Conservation (phyloP, 2,888 invertebrate genomes). For the Koerneria pararmatus region DNA sequence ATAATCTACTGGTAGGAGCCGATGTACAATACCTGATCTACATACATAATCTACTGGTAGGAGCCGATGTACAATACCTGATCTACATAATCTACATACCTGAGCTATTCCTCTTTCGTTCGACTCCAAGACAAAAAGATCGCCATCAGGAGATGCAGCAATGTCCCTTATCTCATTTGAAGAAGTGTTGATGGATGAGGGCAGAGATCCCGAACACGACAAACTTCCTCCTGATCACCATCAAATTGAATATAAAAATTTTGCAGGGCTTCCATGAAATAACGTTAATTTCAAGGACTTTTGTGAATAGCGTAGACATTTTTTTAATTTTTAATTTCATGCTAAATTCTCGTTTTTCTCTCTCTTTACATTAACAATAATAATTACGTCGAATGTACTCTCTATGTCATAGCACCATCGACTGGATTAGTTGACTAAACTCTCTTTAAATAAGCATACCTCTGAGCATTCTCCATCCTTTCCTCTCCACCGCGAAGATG, state of each 20-base stretch:
- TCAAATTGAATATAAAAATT: background rate
- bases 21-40: background rate
- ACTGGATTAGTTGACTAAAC: conserved; percentile 8
- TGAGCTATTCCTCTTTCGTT: background rate
- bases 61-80: background rate
- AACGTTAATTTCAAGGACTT: too few relatives aligned
- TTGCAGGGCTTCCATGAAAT: background rate
- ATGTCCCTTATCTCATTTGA: background rate
- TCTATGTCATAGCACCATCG: background rate
- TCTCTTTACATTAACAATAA: too few relatives aligned
- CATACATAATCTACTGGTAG: background rate
- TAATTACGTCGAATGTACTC: background rate
- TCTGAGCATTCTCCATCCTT: conserved; percentile 10
- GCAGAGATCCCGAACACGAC: background rate
- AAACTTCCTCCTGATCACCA: conserved; percentile 14
- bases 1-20: too few relatives aligned
- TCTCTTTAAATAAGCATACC: background rate
- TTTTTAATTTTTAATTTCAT: too few relatives aligned
- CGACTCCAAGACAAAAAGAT: background rate
- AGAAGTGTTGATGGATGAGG: background rate
- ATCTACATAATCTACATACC: background rate
- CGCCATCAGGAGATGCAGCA: background rate
- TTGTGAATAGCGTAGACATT: too few relatives aligned
- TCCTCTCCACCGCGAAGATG: conserved; percentile 41
- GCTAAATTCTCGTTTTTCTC: too few relatives aligned